Evolutionary conservation across 2,888 invertebrate species (phyloP).

Genomic region (Parasteatoda lunata): DNA sequence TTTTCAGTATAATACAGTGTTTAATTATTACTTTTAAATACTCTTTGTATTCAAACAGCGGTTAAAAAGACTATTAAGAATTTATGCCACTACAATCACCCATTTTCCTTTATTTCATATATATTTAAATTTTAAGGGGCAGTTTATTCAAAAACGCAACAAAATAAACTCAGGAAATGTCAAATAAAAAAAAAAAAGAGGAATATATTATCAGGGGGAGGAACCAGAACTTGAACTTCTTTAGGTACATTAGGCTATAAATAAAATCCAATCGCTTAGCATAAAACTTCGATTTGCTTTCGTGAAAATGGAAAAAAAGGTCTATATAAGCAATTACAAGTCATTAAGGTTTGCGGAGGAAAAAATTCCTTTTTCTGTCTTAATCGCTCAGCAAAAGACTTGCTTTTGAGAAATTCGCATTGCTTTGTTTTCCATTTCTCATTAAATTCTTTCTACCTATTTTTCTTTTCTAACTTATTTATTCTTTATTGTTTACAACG

Average conservation of each 20-base stretch:
- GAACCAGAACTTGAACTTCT: background rate
- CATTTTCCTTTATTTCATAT: no score
- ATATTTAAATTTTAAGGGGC: no score
- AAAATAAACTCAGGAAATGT: no score
- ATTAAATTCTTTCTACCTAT: slow-evolving; percentile 13
- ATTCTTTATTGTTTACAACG: background rate
- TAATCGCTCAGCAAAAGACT: slow-evolving; percentile 22
- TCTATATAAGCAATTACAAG: slow-evolving; percentile 49
- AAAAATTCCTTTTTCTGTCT: slow-evolving; percentile 21
- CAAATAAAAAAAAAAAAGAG: no score
- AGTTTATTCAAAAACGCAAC: no score
- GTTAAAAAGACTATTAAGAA: no score
- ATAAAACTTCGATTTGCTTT: slow-evolving; percentile 46
- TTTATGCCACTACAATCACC: no score
- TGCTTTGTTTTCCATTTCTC: slow-evolving; percentile 26
- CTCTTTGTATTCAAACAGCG: no score
- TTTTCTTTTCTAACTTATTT: background rate
- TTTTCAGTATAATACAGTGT: no score
- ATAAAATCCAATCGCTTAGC: slow-evolving; percentile 46
- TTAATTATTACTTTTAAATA: no score
- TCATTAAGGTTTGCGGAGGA: slow-evolving; percentile 20
- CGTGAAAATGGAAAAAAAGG: slow-evolving; percentile 30
- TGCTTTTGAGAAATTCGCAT: background rate
- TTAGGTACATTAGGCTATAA: slow-evolving; percentile 5
- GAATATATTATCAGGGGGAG: no score